Evolutionary conservation across 2,888 invertebrate species (phyloP).

Genomic region (Sesia apiformis): DNA sequence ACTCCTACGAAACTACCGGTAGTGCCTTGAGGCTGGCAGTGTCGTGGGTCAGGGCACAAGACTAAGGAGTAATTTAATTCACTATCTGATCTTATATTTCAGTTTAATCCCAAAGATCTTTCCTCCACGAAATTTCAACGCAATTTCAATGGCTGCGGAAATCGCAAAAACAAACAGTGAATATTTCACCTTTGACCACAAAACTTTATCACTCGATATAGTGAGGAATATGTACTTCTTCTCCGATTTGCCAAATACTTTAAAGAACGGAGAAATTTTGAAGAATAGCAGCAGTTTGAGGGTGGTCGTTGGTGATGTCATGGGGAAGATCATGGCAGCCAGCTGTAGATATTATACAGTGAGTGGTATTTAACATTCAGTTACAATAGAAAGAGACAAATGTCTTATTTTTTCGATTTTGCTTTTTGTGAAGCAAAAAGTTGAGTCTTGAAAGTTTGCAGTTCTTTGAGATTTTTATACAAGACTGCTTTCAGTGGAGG

Average conservation of each 20-base stretch:
- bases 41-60: too few species aligned
- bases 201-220: slow-evolving; percentile 30
- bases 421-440: too few species aligned
- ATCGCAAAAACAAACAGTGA: slow-evolving; percentile 35
- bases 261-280: slow-evolving; percentile 22
- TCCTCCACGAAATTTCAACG: slow-evolving; percentile 30
- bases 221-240: slow-evolving; percentile 56
- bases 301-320: slow-evolving; percentile 33
- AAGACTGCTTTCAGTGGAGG: too few species aligned
- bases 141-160: slow-evolving; percentile 35
- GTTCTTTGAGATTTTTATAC: too few species aligned
- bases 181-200: slow-evolving; percentile 32
- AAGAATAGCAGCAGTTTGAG: slow-evolving; percentile 22
- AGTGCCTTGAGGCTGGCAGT: too few species aligned
- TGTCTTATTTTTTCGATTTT: too few species aligned
- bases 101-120: slow-evolving; percentile 50
- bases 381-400: too few species aligned
- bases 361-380: slow-evolving; percentile 30
- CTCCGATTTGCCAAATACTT: slow-evolving; percentile 42
- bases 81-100: slow-evolving; percentile 7
- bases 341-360: slow-evolving; percentile 81
- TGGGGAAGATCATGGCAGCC: slow-evolving; percentile 69
- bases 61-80: too few species aligned
- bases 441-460: too few species aligned
- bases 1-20: too few species aligned